phyloP scores from a whole-genome alignment of 92 coral and sea anemone species.

The Zoanthus sociatus region DNA sequence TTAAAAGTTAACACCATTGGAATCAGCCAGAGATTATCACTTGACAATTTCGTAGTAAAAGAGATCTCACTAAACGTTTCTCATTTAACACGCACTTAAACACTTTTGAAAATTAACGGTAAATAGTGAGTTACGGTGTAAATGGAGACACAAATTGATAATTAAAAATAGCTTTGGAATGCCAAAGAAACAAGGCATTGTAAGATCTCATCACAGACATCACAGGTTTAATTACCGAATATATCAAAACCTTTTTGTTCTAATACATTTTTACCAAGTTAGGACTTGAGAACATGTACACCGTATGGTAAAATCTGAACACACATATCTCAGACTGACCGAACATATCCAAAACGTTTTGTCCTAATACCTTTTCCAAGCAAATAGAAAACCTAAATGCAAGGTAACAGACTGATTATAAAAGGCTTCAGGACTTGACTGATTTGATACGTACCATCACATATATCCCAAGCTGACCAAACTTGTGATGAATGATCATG shows the following conservation, averaged over 20 bases:
- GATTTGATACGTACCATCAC: constrained; percentile 78
- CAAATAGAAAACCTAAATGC: background rate
- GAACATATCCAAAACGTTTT: constrained; percentile 1
- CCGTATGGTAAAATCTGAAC: constrained; percentile 37
- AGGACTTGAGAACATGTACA: too few relatives aligned
- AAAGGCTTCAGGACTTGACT: background rate
- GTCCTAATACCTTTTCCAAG: background rate
- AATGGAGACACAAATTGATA: too few relatives aligned
- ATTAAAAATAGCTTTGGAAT: too few relatives aligned
- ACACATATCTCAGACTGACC: constrained; percentile 98
- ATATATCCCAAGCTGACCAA: constrained; percentile 98
- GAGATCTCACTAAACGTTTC: too few relatives aligned
- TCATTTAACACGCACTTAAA: too few relatives aligned
- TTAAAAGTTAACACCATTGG: background rate
- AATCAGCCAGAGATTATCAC: too few relatives aligned
- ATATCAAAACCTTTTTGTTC: background rate
- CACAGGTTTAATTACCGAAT: constrained; percentile 89
- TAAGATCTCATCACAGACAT: constrained; percentile 77
- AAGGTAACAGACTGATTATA: too few relatives aligned
- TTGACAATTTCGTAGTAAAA: too few relatives aligned
- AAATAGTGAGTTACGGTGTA: too few relatives aligned
- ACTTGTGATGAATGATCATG: constrained; percentile 41
- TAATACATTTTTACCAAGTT: background rate
- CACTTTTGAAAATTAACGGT: too few relatives aligned
- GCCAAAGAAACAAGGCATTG: too few relatives aligned